A percentile compares a stretch with the other conserved stretches of the same genome.
These are phyloP conservation scores for Dasyurus viverrinus DNA, from an alignment of 2,113 vertebrate species.

Conservation along the genomic window DNA sequence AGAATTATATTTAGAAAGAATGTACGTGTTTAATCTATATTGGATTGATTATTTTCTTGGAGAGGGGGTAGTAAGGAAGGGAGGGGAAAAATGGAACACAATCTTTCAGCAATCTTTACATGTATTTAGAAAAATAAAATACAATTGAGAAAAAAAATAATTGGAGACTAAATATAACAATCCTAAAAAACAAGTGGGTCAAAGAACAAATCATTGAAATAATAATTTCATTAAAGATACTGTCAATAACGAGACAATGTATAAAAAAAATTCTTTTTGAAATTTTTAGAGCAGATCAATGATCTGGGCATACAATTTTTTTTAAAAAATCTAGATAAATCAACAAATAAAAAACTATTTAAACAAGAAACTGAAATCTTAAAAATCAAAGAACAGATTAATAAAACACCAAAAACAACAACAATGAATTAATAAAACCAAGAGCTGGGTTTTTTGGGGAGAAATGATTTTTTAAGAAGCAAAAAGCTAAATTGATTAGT, in stretches of 20 bases:
- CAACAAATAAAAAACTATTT: no score
- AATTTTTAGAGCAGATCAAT: background rate
- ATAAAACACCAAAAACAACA: background rate
- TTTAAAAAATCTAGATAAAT: background rate
- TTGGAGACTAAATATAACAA: background rate
- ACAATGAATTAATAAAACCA: background rate
- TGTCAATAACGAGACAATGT: background rate
- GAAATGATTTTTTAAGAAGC: background rate
- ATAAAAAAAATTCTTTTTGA: background rate
- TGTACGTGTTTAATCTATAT: no score
- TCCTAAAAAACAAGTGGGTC: background rate
- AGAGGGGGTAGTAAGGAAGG: no score
- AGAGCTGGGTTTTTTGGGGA: background rate
- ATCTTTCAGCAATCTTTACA: no score
- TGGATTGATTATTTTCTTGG: no score
- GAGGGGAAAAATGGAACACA: no score
- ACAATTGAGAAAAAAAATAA: no score
- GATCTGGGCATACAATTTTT: background rate
- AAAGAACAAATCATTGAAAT: background rate
- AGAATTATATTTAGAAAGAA: no score
- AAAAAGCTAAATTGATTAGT: background rate
- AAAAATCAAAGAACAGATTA: background rate
- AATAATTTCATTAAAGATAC: background rate
- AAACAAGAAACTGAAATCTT: background rate
- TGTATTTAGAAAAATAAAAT: no score